phyloP scores from a whole-genome alignment of 2,797 vertebrate species.

The Scolopax rusticola region DNA sequence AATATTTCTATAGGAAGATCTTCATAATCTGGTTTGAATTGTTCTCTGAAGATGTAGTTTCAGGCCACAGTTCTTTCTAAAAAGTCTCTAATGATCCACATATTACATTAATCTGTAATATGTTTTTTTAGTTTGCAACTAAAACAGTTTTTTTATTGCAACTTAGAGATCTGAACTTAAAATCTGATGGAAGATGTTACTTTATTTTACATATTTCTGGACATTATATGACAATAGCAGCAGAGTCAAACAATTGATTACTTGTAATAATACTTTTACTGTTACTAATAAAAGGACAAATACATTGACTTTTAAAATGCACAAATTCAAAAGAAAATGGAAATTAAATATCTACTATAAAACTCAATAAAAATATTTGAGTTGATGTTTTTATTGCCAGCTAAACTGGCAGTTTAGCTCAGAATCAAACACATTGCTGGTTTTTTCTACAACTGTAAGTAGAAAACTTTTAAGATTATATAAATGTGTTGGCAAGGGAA shows the following conservation, averaged over 20 bases:
- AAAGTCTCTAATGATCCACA: background rate
- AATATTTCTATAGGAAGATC: slow-evolving; percentile 23
- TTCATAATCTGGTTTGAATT: background rate
- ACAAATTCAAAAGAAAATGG: background rate
- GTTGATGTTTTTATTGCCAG: background rate
- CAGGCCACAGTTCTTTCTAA: background rate
- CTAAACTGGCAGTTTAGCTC: background rate
- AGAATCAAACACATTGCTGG: background rate
- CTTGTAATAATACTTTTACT: background rate
- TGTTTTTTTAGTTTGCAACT: too few relatives aligned
- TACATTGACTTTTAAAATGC: background rate
- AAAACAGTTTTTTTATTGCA: background rate
- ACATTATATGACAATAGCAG: background rate
- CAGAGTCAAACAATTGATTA: background rate
- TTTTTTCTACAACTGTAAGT: background rate
- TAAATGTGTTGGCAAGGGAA: background rate
- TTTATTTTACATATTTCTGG: background rate
- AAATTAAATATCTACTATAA: background rate
- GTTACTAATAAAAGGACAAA: background rate
- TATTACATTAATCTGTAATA: background rate
- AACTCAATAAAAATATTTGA: background rate
- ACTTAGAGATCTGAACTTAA: background rate
- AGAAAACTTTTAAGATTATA: background rate
- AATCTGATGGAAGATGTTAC: background rate
- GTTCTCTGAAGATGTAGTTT: background rate